phyloP scores from a whole-genome alignment of 2,113 vertebrate species.

The Notarius quadriscutis region DNA sequence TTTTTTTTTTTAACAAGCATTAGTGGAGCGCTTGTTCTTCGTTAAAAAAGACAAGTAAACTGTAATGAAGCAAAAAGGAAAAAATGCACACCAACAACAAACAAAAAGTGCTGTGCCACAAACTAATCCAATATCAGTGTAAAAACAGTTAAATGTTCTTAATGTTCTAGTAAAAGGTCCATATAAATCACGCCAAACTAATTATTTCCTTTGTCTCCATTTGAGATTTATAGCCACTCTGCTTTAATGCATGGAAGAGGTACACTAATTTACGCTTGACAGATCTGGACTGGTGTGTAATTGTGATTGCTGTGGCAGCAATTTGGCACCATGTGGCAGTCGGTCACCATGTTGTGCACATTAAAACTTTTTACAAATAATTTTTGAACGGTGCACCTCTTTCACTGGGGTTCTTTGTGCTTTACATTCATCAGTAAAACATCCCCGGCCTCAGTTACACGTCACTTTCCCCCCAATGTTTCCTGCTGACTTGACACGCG shows the following conservation, averaged over 20 bases:
- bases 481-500: no score
- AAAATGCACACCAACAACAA: neutral
- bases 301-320: neutral
- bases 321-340: neutral
- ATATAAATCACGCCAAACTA: slow-evolving; percentile 14
- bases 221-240: neutral
- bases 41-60: neutral
- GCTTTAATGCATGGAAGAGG: no score
- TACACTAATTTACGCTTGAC: slow-evolving; percentile 8
- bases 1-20: neutral
- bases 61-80: neutral
- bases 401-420: no score
- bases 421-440: neutral
- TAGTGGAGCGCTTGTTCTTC: neutral
- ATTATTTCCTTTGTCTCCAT: slow-evolving; percentile 8
- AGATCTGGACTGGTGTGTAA: neutral
- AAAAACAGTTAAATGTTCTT: neutral
- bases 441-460: neutral
- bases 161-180: slow-evolving; percentile 14
- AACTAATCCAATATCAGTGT: neutral
- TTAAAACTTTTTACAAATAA: neutral
- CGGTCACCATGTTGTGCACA: neutral
- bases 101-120: neutral
- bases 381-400: neutral
- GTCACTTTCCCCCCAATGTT: no score